Percentiles rank a stretch among this genome's conserved stretches.
These are phyloP conservation scores for Artibeus jamaicensis DNA, from an alignment of 2,797 vertebrate species.

Conservation along the genomic window DNA sequence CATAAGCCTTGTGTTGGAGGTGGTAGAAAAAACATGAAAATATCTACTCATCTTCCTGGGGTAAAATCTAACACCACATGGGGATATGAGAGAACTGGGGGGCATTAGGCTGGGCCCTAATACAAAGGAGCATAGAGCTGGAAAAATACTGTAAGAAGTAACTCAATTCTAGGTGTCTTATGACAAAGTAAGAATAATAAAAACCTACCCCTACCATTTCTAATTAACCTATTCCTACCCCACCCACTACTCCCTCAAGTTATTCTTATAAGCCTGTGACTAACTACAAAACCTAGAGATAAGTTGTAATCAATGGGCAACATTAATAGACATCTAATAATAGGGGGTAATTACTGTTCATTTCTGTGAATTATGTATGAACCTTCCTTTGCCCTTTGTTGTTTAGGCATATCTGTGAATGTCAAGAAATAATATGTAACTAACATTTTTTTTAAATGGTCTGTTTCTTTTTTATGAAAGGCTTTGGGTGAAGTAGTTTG, in stretches of 20 bases:
- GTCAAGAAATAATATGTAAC: background rate
- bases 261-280: background rate
- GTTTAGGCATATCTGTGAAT: background rate
- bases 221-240: background rate
- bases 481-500: background rate
- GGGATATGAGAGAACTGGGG: background rate
- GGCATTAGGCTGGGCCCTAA: background rate
- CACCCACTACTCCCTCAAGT: background rate
- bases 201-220: background rate
- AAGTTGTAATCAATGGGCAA: background rate
- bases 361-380: background rate
- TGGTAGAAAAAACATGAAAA: background rate
- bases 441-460: background rate
- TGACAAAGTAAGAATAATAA: background rate
- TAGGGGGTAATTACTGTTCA: background rate
- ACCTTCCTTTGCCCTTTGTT: background rate
- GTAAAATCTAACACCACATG: background rate
- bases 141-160: background rate
- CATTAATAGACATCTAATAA: background rate
- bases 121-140: background rate
- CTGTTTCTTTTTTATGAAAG: background rate
- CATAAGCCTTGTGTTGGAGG: background rate
- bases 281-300: background rate
- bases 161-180: background rate
- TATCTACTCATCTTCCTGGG: background rate